phyloP scores from a whole-genome alignment of 2,113 vertebrate species.

The Ochotona curzoniae region DNA sequence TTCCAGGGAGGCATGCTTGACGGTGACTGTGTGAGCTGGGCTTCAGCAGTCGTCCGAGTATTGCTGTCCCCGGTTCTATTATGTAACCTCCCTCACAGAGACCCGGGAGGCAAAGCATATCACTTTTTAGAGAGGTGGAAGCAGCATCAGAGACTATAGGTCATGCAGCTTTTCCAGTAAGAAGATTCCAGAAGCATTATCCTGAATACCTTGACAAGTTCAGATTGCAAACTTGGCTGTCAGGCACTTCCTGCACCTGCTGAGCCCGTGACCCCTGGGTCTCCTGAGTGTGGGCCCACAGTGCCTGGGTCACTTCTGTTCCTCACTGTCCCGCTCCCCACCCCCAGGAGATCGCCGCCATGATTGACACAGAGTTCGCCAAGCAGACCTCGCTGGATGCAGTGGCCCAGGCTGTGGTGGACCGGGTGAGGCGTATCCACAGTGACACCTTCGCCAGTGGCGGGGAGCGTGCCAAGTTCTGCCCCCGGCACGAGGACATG shows the following conservation, averaged over 20 bases:
- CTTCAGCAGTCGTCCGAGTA: neutral
- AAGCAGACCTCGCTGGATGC: conserved; percentile 94
- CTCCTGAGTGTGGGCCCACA: fast-evolving
- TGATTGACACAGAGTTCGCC: conserved; percentile 97
- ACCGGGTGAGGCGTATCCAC: conserved; percentile 95
- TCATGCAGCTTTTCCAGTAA: neutral
- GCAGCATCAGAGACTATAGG: neutral
- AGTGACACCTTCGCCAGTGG: conserved; percentile 94
- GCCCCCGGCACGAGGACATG: conserved; percentile 97
- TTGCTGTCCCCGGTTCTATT: neutral
- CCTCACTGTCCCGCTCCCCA: neutral
- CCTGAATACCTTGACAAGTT: conserved; percentile 14
- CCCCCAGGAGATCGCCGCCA: conserved; percentile 95
- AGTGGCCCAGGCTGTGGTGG: conserved; percentile 96
- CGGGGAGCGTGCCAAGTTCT: conserved; percentile 92
- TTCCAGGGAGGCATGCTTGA: neutral
- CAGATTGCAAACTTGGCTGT: neutral
- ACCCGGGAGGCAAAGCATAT: neutral
- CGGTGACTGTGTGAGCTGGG: fast-evolving
- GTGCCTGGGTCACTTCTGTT: neutral
- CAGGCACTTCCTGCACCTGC: neutral
- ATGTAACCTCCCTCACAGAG: neutral
- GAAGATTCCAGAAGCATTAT: conserved; percentile 50
- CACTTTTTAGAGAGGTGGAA: neutral
- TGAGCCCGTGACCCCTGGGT: neutral